Conservation (phyloP, 2,113 vertebrate species). For the Genyomyrus donnyi region DNA sequence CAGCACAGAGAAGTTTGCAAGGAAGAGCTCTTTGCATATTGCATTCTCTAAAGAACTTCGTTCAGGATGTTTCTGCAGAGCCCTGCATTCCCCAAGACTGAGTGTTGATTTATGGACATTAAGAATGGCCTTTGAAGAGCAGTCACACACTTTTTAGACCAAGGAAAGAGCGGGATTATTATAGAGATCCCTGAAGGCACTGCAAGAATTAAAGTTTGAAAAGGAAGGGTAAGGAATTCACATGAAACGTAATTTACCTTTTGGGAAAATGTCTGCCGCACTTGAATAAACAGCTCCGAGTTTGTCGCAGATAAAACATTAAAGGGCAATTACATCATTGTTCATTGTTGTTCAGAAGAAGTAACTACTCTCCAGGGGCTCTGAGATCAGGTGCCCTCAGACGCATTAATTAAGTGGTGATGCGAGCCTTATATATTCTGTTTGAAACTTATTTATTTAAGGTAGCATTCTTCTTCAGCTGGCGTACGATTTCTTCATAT, state of each 20-base stretch:
- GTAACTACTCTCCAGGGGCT: background rate
- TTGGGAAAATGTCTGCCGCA: conserved; percentile 10
- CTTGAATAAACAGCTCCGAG: conserved; percentile 1
- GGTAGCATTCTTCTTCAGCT: background rate
- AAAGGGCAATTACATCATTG: conserved; percentile 10
- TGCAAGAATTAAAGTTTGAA: background rate
- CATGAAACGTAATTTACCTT: conserved; percentile 14
- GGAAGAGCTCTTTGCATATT: background rate
- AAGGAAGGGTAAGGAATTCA: conserved; percentile 2
- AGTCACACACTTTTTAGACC: background rate
- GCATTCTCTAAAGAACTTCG: background rate
- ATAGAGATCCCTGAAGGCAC: background rate
- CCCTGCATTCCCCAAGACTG: background rate
- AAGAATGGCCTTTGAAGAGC: conserved; percentile 4
- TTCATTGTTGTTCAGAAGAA: conserved; percentile 1
- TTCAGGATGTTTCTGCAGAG: background rate
- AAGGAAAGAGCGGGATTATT: background rate
- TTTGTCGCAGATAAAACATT: background rate
- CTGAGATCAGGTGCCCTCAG: background rate
- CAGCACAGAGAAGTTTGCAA: background rate
- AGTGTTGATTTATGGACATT: conserved; percentile 7
- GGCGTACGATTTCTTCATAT: background rate
- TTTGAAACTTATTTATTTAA: conserved; percentile 10
- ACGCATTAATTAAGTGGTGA: conserved; percentile 10
- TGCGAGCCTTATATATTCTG: background rate